Percentiles rank a stretch among this genome's conserved stretches.
These are phyloP conservation scores for Eulacestoma nigropectus DNA, from an alignment of 2,113 vertebrate species.

Conservation along the genomic window DNA sequence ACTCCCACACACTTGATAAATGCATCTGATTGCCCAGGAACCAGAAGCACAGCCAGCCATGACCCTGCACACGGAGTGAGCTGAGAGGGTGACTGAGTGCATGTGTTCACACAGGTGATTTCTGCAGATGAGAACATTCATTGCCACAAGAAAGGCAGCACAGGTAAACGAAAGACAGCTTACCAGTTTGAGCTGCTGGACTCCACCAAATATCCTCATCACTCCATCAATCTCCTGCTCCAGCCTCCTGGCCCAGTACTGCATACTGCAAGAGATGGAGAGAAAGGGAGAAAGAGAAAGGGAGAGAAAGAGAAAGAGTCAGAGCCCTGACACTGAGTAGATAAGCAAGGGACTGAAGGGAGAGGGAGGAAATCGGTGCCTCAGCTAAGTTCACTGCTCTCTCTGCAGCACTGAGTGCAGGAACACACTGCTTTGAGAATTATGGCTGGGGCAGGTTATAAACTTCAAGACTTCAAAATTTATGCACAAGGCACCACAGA, in stretches of 20 bases:
- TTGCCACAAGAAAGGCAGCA: not conserved
- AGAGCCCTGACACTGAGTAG: conserved; percentile 58
- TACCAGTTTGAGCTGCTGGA: conserved; percentile 92
- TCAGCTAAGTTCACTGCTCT: not conserved
- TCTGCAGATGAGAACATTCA: conserved; percentile 1
- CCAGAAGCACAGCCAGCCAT: not conserved
- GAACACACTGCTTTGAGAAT: not conserved
- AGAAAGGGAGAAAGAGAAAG: conserved; percentile 17
- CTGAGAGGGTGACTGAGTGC: not conserved
- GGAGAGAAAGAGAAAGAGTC: conserved; percentile 51
- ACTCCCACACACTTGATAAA: not conserved
- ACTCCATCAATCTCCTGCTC: conserved; percentile 97
- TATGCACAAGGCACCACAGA: not conserved
- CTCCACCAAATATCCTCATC: conserved; percentile 94
- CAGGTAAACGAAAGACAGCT: conserved; percentile 52
- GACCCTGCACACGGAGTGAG: not conserved
- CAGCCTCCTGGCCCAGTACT: conserved; percentile 95
- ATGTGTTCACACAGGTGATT: not conserved
- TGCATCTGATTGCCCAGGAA: not conserved
- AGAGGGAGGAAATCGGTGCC: not conserved
- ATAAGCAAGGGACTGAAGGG: conserved; percentile 9
- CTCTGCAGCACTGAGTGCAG: not conserved
- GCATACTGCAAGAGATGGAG: conserved; percentile 82
- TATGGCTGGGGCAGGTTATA: not conserved
- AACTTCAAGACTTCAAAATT: not conserved